Base-by-base conservation (phyloP, 2,888 invertebrate genomes). In the Machimus rusticus region DNA sequence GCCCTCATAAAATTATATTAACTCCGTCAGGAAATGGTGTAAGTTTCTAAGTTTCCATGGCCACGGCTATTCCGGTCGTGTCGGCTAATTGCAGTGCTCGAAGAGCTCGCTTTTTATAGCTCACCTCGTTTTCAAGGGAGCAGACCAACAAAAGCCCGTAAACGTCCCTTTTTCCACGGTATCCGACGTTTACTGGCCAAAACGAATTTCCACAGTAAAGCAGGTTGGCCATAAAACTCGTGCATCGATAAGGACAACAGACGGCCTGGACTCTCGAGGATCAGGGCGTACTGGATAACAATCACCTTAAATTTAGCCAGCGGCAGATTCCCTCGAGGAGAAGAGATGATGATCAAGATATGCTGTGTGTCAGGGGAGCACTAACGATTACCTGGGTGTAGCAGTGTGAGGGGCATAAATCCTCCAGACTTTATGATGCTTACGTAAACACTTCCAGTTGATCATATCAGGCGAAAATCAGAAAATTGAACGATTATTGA, bases 1-100 rank as follows among this genome's bases (percentile, higher is more conserved):
- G 82, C 23, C 8, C 28, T 19, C 66, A 66, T 82, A 82, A 82
- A 82, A 82, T 82, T 82, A 66, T 82, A 82, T 82, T 82, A 82
- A 82, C 82, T 57, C 34, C 19, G 57, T 19, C 66, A 55, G 57
- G 82, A 82, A 82, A 66, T 82, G 34, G 66, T 28, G 8, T 57
- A 57, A 82, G 37, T 66, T 82, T 82, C 66, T 57, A 57, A 57
- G 57, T 57, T 57, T 46, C 57, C 31, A 57, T 28, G 57, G 31
- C 14, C 37, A 57, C 37, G 57, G 37, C 37, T 66, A 57, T 14
- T 82, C n/a, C 5, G 6, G n/a, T 37, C 82, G 12, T 82, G 66
- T 31, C 57, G 66, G 23, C 39, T 82, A 82, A 82, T 82, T 82
- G 82, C 37, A 82, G 16, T 82, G 6, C 82, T 55, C 12, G 55